Evolutionary conservation across 2,113 vertebrate genomes (phyloP), one percentile per base, ranked within the genome.

Genomic region (Sterrhoptilus dennistouni): DNA sequence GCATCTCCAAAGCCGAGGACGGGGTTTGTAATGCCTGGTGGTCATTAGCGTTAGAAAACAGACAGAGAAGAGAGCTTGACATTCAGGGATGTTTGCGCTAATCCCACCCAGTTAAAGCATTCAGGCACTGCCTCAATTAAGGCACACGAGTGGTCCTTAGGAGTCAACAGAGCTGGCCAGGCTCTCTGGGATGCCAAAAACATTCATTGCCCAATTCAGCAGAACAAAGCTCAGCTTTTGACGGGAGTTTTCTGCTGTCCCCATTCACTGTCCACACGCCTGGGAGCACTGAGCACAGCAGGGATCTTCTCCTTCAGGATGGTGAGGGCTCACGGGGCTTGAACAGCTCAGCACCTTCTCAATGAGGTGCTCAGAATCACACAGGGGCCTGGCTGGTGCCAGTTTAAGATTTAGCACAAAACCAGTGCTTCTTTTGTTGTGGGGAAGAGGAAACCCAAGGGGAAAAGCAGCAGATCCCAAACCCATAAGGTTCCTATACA

Each of bases 381-480:
- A 9, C 35, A 6, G 10, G 1, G 12, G 8, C 47, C 22, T 47
- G 47, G 47, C 47, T 47, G 47, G 21, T 16, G 2, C 22, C 68
- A 49, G 6, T 1, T 11, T 6, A 31, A 80, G 33, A 9, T 18
- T 31, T 6, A 24, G 1, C 21, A 53, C 14, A 24, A 45, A 69
- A 5, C 3, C 1, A 0, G 5, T 14, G 12, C 5, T 53, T 8
- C 4, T 29, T 57, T 36, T 25, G 5, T 10, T 8, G 12, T 4
- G 49, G n/a, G 21, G n/a, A 69, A 36, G 11, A 53, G 22, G 22
- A 89, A 81, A 40, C 6, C 5, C 35, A 24, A 44, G 72, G 19
- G 29, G 40, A 52, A 49, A 38, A 72, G n/a, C 92, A 65, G 49
- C 50, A 36, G 36, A 22, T 6, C 13, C 29, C 72, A 38, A 35